These are phyloP conservation scores for Matsumyia berberina DNA, from an alignment of 2,888 invertebrate genomes.

Conservation along the genomic window DNA sequence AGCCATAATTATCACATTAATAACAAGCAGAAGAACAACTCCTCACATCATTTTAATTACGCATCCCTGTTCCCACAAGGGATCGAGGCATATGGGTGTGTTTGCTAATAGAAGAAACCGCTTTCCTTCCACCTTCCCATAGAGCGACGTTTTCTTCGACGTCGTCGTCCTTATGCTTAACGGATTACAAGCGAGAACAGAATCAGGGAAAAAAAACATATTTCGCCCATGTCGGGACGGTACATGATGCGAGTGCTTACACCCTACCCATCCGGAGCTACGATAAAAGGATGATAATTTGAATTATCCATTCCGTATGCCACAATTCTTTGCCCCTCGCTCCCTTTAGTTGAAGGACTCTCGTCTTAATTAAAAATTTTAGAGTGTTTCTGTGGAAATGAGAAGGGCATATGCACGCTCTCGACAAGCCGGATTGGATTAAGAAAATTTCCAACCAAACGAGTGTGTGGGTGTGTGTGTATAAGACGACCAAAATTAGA, in stretches of 20 bases:
- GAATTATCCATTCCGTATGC: slow-evolving; percentile 47
- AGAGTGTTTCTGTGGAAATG: slow-evolving; percentile 52
- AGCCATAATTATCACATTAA: slow-evolving; percentile 75
- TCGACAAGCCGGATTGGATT: slow-evolving; percentile 45
- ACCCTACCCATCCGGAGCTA: neutral
- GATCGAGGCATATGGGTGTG: slow-evolving; percentile 26
- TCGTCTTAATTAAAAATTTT: slow-evolving; percentile 72
- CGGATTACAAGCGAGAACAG: slow-evolving; percentile 48
- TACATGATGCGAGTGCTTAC: slow-evolving; percentile 1
- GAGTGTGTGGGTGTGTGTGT: neutral
- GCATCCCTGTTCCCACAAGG: slow-evolving; percentile 57
- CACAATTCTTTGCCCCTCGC: slow-evolving; percentile 25
- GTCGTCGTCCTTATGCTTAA: slow-evolving; percentile 25
- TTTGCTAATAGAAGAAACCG: slow-evolving; percentile 57
- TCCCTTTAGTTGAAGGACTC: slow-evolving; percentile 60
- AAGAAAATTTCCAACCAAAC: slow-evolving; percentile 32
- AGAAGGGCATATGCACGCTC: slow-evolving; percentile 7
- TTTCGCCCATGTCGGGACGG: slow-evolving; percentile 51
- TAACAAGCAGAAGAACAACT: slow-evolving; percentile 70
- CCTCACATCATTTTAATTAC: slow-evolving; percentile 75
- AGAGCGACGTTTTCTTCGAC: neutral
- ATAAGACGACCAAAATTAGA: slow-evolving; percentile 9
- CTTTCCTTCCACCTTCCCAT: slow-evolving; percentile 22
- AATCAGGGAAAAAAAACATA: slow-evolving; percentile 66
- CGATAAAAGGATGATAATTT: slow-evolving; percentile 64